A percentile compares a stretch with the other conserved stretches of the same genome.
phyloP scores from a whole-genome alignment of 2,113 vertebrate species.

The Actenoides lindsayi region DNA sequence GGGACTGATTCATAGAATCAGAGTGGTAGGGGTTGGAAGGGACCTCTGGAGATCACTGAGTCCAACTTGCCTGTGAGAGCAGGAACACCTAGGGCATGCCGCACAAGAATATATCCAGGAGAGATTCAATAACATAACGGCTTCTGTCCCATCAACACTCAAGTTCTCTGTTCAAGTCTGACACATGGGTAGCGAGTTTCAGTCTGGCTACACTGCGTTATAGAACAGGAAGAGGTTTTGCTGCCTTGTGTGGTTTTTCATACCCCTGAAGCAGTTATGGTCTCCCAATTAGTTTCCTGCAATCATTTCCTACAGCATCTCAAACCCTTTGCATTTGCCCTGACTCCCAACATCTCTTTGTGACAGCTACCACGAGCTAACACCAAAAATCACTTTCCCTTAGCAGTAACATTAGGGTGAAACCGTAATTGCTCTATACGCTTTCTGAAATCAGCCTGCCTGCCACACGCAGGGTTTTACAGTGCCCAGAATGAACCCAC shows the following conservation, averaged over 20 bases:
- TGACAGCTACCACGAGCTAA: background rate
- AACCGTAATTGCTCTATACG: background rate
- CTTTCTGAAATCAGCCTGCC: background rate
- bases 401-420: background rate
- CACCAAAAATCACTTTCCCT: background rate
- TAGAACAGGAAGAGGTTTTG: background rate
- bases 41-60: no score
- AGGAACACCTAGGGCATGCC: no score
- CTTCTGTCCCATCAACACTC: background rate
- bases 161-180: background rate
- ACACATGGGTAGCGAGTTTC: background rate
- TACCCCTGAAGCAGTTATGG: background rate
- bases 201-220: background rate
- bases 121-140: background rate
- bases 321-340: background rate
- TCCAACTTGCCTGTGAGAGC: no score
- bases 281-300: background rate
- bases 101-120: no score
- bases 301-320: background rate
- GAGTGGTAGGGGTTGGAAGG: no score
- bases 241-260: background rate
- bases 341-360: background rate
- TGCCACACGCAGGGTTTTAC: background rate
- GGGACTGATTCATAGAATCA: no score
- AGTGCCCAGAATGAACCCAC: background rate